Evolutionary conservation across 2,888 invertebrate genomes (phyloP).

Genomic region (Tinea trinotella): DNA sequence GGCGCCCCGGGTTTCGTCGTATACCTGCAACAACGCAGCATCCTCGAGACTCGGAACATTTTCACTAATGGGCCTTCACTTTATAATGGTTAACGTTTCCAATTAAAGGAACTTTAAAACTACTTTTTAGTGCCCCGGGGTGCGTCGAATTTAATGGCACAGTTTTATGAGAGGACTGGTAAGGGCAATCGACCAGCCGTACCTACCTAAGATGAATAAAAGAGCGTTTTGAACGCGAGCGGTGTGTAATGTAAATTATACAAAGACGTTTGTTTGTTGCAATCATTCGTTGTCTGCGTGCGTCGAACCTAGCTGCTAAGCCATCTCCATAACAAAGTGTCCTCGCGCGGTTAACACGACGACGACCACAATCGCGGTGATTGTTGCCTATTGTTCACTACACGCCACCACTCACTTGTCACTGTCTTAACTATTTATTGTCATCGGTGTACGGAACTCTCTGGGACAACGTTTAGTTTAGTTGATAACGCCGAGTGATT

Average conservation of each 20-base stretch:
- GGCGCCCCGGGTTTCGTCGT: conserved; percentile 41
- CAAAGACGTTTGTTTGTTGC: conserved; percentile 33
- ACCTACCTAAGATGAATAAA: too few relatives aligned
- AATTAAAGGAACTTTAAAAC: conserved; percentile 54
- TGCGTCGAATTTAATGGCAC: conserved; percentile 50
- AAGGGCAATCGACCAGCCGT: background rate
- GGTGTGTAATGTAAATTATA: conserved; percentile 17
- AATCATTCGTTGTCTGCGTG: conserved; percentile 50
- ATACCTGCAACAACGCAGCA: conserved; percentile 50
- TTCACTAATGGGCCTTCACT: conserved; percentile 50
- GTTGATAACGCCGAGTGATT: too few relatives aligned
- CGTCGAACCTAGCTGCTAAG: conserved; percentile 46
- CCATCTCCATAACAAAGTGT: conserved; percentile 56
- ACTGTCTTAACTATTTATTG: background rate
- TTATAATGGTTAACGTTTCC: conserved; percentile 58
- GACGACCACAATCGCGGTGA: conserved; percentile 12
- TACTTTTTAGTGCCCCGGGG: conserved; percentile 43
- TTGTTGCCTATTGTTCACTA: conserved; percentile 9
- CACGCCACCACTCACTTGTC: background rate
- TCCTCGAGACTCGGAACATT: conserved; percentile 30
- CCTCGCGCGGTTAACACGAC: background rate
- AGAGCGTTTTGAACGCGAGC: too few relatives aligned
- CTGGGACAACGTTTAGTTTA: background rate
- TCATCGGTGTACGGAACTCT: background rate
- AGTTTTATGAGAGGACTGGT: conserved; percentile 24